phyloP scores from a whole-genome alignment of 2,888 invertebrate species.

The Megaustenia siamemsis region DNA sequence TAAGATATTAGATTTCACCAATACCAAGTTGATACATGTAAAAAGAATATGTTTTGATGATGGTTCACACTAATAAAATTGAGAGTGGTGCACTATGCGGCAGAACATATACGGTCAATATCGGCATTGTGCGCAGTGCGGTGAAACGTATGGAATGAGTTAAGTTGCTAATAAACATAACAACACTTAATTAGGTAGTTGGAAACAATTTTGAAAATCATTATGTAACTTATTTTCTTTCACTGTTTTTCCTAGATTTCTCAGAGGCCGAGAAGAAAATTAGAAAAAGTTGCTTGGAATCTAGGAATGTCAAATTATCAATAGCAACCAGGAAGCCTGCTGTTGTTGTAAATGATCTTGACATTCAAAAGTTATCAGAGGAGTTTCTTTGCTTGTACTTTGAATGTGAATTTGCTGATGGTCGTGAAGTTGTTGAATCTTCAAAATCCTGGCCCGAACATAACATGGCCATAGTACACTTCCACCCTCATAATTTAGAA shows the following conservation, averaged over 20 bases:
- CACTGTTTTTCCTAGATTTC: constrained; percentile 7
- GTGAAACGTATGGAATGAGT: no score
- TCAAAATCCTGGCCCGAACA: constrained; percentile 21
- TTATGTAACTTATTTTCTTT: no score
- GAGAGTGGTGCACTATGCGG: no score
- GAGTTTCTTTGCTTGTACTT: constrained; percentile 46
- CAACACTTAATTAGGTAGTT: no score
- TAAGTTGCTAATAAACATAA: no score
- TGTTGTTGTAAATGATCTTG: constrained; percentile 39
- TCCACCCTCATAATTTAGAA: background rate
- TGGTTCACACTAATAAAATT: background rate
- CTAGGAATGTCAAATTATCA: background rate
- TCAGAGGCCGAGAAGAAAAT: background rate
- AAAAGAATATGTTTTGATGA: no score
- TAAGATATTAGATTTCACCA: no score
- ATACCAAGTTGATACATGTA: no score
- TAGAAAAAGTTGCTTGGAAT: background rate
- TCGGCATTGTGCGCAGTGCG: no score
- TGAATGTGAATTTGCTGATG: constrained; percentile 37
- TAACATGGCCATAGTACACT: constrained; percentile 18
- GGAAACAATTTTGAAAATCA: no score
- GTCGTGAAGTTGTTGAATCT: constrained; percentile 2
- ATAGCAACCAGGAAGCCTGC: background rate
- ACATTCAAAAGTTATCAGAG: constrained; percentile 15
- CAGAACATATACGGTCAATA: no score